Evolutionary conservation across 2,797 vertebrate species (phyloP).

Genomic region (Ambastaia sidthimunki): DNA sequence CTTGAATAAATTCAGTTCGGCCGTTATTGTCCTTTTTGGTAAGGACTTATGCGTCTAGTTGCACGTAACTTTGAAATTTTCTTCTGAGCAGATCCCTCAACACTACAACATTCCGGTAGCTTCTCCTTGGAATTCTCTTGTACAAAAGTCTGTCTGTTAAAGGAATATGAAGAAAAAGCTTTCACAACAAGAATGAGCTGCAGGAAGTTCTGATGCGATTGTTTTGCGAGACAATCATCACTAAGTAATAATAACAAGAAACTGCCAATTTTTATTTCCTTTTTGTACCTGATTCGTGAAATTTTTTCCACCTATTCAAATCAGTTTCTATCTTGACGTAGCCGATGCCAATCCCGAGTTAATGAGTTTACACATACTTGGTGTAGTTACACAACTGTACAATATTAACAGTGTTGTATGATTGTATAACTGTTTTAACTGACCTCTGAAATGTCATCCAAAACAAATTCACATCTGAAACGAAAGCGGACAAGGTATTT

Average conservation of each 20-base stretch:
- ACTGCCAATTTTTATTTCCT: not conserved
- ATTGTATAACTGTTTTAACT: slow-evolving; percentile 30
- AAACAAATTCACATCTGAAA: slow-evolving; percentile 8
- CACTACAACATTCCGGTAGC: slow-evolving; percentile 75
- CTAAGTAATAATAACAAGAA: slow-evolving; percentile 22
- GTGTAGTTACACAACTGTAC: slow-evolving; percentile 5
- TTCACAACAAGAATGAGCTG: slow-evolving; percentile 28
- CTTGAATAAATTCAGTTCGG: slow-evolving; percentile 9
- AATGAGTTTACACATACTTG: not conserved
- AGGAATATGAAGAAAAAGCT: slow-evolving; percentile 35
- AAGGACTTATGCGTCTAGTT: slow-evolving; percentile 4
- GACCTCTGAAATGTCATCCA: slow-evolving; percentile 18
- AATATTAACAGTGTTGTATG: not conserved
- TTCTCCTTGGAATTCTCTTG: slow-evolving; percentile 44
- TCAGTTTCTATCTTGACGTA: not conserved
- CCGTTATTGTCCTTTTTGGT: slow-evolving; percentile 9
- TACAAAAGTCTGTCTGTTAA: slow-evolving; percentile 43
- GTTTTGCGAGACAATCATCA: slow-evolving; percentile 55
- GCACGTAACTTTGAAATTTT: slow-evolving; percentile 59
- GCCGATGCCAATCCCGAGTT: not conserved
- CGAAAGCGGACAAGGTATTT: slow-evolving; percentile 27
- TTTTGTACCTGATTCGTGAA: slow-evolving; percentile 7
- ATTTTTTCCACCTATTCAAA: not conserved
- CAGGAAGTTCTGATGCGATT: slow-evolving; percentile 16
- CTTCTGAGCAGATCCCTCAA: slow-evolving; percentile 64